phyloP scores from a whole-genome alignment of 2,888 invertebrate genomes.

The Agonum fuliginosum region DNA sequence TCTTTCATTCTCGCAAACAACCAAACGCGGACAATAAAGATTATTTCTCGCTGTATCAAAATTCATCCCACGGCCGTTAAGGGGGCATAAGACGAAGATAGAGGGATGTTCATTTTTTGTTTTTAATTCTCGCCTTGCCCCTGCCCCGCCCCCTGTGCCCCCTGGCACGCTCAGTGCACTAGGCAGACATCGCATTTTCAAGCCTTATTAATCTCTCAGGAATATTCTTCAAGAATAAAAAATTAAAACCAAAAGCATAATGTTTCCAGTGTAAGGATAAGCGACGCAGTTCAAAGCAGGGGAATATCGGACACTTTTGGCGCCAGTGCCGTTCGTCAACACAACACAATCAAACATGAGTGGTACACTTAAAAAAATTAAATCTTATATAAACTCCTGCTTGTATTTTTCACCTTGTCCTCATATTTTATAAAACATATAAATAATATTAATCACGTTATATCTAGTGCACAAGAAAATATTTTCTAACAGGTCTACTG shows the following conservation, averaged over 20 bases:
- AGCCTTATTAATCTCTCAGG: conserved; percentile 72
- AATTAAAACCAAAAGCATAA: conserved; percentile 72
- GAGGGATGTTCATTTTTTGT: conserved; percentile 66
- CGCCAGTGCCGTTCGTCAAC: conserved; percentile 42
- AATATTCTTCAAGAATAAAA: conserved; percentile 71
- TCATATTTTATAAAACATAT: no score
- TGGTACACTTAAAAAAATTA: no score
- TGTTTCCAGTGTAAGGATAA: conserved; percentile 64
- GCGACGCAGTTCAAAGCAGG: conserved; percentile 52
- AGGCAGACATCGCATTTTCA: conserved; percentile 70
- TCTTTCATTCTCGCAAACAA: conserved; percentile 44
- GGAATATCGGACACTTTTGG: conserved; percentile 53
- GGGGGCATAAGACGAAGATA: conserved; percentile 61
- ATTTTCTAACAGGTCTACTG: no score
- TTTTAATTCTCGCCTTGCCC: conserved; percentile 69
- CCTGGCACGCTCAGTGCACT: conserved; percentile 37
- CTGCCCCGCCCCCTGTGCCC: conserved; percentile 62
- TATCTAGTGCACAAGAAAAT: no score
- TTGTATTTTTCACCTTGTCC: no score
- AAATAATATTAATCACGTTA: no score
- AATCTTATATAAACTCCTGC: no score
- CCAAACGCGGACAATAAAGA: conserved; percentile 56
- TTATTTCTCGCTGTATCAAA: conserved; percentile 54
- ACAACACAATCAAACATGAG: background rate
- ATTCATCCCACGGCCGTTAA: conserved; percentile 57